phyloP scores from a whole-genome alignment of 2,888 invertebrate genomes.

The Lasioglossum marginatum region DNA sequence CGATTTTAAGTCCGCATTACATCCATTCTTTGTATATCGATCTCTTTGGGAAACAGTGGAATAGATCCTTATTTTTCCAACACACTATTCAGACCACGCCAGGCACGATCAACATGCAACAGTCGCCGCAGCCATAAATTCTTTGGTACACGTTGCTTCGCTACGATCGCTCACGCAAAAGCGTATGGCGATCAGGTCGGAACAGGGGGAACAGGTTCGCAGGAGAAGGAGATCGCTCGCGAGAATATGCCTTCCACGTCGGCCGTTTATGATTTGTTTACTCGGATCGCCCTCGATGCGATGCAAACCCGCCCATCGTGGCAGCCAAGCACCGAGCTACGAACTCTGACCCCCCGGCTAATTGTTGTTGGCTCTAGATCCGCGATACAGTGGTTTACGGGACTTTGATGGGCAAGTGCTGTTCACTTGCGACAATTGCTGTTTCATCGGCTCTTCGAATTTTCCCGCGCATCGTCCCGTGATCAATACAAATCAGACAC shows the following conservation, averaged over 20 bases:
- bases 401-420: slow-evolving; percentile 46
- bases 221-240: slow-evolving; percentile 56
- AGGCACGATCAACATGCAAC: background rate
- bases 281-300: slow-evolving; percentile 78
- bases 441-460: background rate
- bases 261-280: slow-evolving; percentile 82
- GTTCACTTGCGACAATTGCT: slow-evolving; percentile 32
- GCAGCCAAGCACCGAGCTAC: slow-evolving; percentile 69
- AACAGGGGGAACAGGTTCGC: slow-evolving; percentile 52
- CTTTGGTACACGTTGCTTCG: background rate
- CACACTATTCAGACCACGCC: background rate
- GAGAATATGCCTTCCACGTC: slow-evolving; percentile 53
- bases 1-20: background rate
- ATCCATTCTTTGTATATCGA: background rate
- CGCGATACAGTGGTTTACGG: slow-evolving; percentile 73
- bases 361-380: slow-evolving; percentile 84
- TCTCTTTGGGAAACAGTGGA: background rate
- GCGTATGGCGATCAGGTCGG: slow-evolving; percentile 66
- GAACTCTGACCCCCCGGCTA: slow-evolving; percentile 83
- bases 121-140: background rate
- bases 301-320: slow-evolving; percentile 70
- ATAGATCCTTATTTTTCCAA: background rate
- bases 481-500: background rate
- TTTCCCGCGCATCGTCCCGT: background rate
- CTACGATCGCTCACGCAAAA: slow-evolving; percentile 72